Percentiles rank a stretch among this genome's conserved stretches.
Conservation (phyloP, 2,888 invertebrate species). For the Dorcus hopei region DNA sequence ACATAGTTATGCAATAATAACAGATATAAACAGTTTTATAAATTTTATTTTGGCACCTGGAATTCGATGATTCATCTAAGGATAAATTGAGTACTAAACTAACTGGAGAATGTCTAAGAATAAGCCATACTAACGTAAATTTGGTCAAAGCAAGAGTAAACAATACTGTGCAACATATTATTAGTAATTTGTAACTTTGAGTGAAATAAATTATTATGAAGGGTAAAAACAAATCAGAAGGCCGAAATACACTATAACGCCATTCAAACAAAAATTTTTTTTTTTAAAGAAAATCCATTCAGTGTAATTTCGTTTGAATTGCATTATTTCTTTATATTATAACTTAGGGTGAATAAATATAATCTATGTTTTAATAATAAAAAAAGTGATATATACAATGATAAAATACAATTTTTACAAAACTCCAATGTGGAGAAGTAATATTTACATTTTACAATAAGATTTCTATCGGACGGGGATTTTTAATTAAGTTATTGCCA, state of each 20-base stretch:
- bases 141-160: no score
- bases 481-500: slow-evolving; percentile 15
- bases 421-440: slow-evolving; percentile 34
- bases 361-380: slow-evolving; percentile 3
- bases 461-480: slow-evolving; percentile 8
- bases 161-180: no score
- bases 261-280: no score
- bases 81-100: slow-evolving; percentile 4
- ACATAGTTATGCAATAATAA: not conserved
- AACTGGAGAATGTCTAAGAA: not conserved
- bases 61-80: slow-evolving; percentile 32
- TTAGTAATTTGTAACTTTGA: no score
- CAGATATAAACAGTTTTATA: slow-evolving; percentile 7
- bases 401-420: slow-evolving; percentile 21
- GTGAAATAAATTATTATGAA: no score
- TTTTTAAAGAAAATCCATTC: no score
- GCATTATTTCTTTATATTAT: no score
- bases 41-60: slow-evolving; percentile 38
- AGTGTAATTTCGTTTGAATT: no score
- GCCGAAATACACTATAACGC: no score
- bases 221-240: no score
- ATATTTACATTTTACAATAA: slow-evolving; percentile 22
- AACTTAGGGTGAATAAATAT: slow-evolving; percentile 4
- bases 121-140: slow-evolving; percentile 2
- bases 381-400: not conserved